These are phyloP conservation scores for Caenorhabditis plicata DNA, from an alignment of 2,888 invertebrate species.

Conservation along the genomic window DNA sequence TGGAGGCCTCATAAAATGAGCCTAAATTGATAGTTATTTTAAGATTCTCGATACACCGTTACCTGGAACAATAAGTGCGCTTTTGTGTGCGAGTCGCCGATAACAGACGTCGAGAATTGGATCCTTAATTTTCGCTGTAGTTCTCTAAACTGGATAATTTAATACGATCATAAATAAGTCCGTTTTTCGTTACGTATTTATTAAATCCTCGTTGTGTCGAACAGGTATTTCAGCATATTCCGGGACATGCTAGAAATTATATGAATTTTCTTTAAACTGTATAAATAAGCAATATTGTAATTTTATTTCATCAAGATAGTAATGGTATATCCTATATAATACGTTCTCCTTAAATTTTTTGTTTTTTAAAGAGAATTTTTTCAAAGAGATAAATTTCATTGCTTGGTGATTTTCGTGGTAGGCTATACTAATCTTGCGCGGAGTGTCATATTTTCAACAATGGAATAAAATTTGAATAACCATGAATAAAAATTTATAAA, in stretches of 20 bases:
- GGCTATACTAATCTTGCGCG: too few species aligned
- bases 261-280: too few species aligned
- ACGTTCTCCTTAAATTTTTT: too few species aligned
- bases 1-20: constrained; percentile 81
- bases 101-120: constrained; percentile 69
- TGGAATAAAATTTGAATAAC: too few species aligned
- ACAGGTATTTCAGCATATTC: constrained; percentile 92
- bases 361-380: too few species aligned
- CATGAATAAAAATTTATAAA: too few species aligned
- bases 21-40: constrained; percentile 65
- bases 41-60: too few species aligned
- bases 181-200: constrained; percentile 77
- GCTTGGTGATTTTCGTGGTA: too few species aligned
- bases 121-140: constrained; percentile 57
- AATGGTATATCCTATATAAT: too few species aligned
- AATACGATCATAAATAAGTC: not conserved
- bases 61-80: constrained; percentile 83
- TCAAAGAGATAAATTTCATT: not conserved
- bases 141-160: constrained; percentile 9
- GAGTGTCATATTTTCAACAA: too few species aligned
- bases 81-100: constrained; percentile 91
- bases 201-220: constrained; percentile 91
- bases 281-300: not conserved
- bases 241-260: constrained; percentile 75
- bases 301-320: too few species aligned